Conservation (phyloP, 2,888 invertebrate genomes). For the Tupiocoris notatus region DNA sequence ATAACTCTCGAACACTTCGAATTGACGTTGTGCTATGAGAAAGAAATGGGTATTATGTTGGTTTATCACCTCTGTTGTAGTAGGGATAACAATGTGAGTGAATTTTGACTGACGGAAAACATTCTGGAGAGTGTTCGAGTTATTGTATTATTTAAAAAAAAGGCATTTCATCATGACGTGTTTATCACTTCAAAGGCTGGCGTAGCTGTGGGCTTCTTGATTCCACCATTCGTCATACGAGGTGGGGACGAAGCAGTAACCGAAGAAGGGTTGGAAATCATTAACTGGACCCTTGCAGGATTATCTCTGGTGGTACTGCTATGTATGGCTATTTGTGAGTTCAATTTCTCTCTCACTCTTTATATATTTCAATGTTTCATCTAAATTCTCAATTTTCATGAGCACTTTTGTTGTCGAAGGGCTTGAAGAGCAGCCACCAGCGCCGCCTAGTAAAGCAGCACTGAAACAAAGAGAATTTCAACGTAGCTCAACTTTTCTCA, state of each 20-base stretch:
- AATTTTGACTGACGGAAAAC: too few relatives aligned
- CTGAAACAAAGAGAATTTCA: neutral
- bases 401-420: neutral
- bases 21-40: too few relatives aligned
- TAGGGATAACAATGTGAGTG: too few relatives aligned
- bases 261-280: neutral
- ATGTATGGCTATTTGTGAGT: conserved; percentile 9
- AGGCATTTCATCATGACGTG: too few relatives aligned
- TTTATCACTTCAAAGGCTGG: conserved; percentile 7
- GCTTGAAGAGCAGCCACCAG: conserved; percentile 20
- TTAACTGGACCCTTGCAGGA: neutral
- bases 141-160: too few relatives aligned
- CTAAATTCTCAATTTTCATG: neutral
- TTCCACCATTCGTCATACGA: conserved; percentile 11
- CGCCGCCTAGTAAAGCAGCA: conserved; percentile 3
- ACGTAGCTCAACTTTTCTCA: neutral
- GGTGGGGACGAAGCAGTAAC: neutral
- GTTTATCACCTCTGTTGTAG: too few relatives aligned
- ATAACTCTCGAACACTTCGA: too few relatives aligned
- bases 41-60: too few relatives aligned
- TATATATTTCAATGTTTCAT: neutral
- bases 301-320: neutral
- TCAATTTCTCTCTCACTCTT: neutral
- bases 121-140: too few relatives aligned
- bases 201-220: conserved; percentile 4